A percentile compares a stretch with the other conserved stretches of the same genome.
phyloP scores from a whole-genome alignment of 1,140 invertebrate genomes.

The Bombus huntii region DNA sequence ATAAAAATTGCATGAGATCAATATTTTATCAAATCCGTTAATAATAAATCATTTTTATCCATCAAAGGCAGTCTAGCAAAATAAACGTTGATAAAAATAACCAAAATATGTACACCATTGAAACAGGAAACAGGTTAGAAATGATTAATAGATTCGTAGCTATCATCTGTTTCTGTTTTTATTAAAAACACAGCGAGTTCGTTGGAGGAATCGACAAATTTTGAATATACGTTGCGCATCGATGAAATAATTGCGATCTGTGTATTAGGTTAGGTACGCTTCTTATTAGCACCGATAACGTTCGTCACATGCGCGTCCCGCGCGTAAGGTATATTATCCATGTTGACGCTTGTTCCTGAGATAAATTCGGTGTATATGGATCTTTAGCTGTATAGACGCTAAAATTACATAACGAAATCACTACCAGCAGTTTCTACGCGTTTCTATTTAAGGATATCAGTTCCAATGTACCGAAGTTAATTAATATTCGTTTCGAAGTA shows the following conservation, averaged over 20 bases:
- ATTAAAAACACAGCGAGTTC: background rate
- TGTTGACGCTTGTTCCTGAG: background rate
- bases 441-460: background rate
- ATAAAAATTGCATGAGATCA: background rate
- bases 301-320: background rate
- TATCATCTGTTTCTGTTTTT: background rate
- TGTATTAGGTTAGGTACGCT: background rate
- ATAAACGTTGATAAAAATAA: background rate
- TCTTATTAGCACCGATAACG: constrained; percentile 1
- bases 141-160: background rate
- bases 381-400: background rate
- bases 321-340: background rate
- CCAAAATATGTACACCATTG: background rate
- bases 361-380: constrained; percentile 12
- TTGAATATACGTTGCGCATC: background rate
- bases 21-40: background rate
- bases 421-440: background rate
- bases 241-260: background rate
- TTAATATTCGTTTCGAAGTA: background rate
- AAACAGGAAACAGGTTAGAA: background rate
- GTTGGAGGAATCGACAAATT: background rate
- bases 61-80: background rate
- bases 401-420: background rate
- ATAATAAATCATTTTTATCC: constrained; percentile 13
- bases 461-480: background rate